phyloP scores from a whole-genome alignment of 35 echinoderm and acorn worm species.

The Apostichopus parvimensis region DNA sequence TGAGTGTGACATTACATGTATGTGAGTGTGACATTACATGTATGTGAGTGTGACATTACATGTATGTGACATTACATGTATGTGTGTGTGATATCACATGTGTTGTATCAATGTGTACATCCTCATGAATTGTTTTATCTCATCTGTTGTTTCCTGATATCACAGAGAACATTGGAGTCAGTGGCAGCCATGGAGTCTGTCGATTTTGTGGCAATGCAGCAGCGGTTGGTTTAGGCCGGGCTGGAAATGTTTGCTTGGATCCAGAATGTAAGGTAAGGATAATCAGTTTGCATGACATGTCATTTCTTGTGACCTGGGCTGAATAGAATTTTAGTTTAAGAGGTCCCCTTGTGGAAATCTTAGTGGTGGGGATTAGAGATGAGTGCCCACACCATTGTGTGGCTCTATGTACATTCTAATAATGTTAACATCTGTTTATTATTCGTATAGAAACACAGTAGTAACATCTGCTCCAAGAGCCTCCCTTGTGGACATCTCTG shows the following conservation, averaged over 20 bases:
- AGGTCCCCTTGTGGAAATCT: not conserved
- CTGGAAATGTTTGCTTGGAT: slow-evolving; percentile 81
- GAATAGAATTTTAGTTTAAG: no score
- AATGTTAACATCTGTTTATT: not conserved
- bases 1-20: no score
- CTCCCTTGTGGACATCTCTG: slow-evolving; percentile 87
- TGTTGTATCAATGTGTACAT: not conserved
- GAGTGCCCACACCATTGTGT: not conserved
- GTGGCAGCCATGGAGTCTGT: slow-evolving; percentile 68
- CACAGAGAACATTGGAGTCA: slow-evolving; percentile 45
- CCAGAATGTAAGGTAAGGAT: slow-evolving; percentile 81
- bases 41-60: not conserved
- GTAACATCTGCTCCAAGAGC: slow-evolving; percentile 79
- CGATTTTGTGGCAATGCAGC: slow-evolving; percentile 86
- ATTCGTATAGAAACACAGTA: slow-evolving; percentile 65
- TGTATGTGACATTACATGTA: not conserved
- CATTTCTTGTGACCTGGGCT: no score
- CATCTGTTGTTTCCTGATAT: no score
- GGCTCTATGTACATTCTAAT: not conserved
- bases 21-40: no score
- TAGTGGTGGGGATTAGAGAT: not conserved
- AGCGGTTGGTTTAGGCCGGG: slow-evolving; percentile 54
- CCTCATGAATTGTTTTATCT: no score
- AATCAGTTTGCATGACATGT: no score
- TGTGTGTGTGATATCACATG: not conserved